Conservation (phyloP, 2,113 vertebrate genomes). For the Origma solitaria region DNA sequence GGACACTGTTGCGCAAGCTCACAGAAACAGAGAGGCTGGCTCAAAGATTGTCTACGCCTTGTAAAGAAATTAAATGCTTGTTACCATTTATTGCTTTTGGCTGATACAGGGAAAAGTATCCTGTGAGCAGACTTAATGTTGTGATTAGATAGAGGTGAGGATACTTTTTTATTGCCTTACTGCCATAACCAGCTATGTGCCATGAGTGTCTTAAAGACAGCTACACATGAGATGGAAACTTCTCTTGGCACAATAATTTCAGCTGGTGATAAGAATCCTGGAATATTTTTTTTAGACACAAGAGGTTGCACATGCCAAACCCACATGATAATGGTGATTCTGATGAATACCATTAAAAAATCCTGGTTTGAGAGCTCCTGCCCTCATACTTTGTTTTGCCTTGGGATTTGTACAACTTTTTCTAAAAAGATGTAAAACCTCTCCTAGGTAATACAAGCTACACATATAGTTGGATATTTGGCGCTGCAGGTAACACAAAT, state of each 20-base stretch:
- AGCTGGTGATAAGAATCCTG: neutral
- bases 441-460: neutral
- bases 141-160: neutral
- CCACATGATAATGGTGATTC: neutral
- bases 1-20: neutral
- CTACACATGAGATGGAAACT: neutral
- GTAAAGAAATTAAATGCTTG: neutral
- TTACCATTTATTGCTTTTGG: neutral
- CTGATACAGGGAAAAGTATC: neutral
- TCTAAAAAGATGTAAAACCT: neutral
- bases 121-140: neutral
- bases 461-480: neutral
- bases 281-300: neutral
- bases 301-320: neutral
- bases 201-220: fast-evolving
- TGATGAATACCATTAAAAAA: neutral
- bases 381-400: neutral
- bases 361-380: neutral
- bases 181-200: neutral
- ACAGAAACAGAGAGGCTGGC: neutral
- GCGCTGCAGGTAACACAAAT: neutral
- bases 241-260: neutral
- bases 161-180: neutral
- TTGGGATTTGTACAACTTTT: neutral
- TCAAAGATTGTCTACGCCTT: neutral